Conservation (phyloP, 1,140 invertebrate species). For the Samia ricini region DNA sequence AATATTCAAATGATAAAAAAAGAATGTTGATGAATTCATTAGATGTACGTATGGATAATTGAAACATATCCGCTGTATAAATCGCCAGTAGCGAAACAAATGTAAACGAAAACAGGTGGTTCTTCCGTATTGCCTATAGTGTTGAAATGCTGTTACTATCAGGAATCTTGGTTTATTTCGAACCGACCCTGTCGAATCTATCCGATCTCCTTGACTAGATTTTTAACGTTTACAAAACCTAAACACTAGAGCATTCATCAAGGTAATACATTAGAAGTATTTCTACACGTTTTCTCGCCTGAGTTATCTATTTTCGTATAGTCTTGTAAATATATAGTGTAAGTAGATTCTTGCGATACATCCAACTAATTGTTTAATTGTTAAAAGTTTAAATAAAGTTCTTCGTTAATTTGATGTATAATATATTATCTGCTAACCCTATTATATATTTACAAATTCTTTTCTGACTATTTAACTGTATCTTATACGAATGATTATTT, state of each 20-base stretch:
- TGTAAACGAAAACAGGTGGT: not conserved
- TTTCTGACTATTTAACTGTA: too few species aligned
- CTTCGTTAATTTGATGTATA: too few species aligned
- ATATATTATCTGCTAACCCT: too few species aligned
- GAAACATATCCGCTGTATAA: not conserved
- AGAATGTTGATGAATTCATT: not conserved
- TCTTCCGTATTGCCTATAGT: not conserved
- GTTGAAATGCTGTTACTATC: not conserved
- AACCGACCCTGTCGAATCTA: not conserved
- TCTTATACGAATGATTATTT: too few species aligned
- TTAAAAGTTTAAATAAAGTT: too few species aligned
- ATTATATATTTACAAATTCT: too few species aligned
- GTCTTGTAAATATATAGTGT: too few species aligned
- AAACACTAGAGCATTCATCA: not conserved
- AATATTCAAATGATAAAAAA: too few species aligned
- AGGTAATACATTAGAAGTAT: not conserved
- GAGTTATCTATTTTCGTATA: not conserved
- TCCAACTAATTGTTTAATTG: too few species aligned
- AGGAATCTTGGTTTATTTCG: not conserved
- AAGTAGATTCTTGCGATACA: too few species aligned
- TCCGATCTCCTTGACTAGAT: not conserved
- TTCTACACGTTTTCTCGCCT: not conserved
- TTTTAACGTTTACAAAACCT: not conserved
- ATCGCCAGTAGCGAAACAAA: not conserved
- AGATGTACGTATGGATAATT: not conserved